phyloP scores from a whole-genome alignment of 92 coral and sea anemone species.

The Porites lobata region DNA sequence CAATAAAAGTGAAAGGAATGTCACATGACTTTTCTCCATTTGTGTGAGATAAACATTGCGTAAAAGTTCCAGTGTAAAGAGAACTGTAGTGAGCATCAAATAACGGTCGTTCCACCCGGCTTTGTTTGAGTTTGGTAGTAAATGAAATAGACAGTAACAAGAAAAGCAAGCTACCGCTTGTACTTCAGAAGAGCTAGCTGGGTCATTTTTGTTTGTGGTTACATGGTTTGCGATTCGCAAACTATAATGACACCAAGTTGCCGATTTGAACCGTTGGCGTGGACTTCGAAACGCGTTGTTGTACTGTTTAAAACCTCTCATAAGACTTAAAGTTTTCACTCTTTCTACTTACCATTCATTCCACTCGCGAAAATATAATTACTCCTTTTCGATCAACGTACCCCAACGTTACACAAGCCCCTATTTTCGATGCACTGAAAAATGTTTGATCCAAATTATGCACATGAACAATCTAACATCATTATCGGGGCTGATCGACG shows the following conservation, averaged over 20 bases:
- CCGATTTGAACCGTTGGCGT: not conserved
- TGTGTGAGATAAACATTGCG: not conserved
- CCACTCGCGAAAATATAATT: not conserved
- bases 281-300: not conserved
- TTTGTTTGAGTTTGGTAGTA: not conserved
- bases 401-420: not conserved
- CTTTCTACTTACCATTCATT: slow-evolving; percentile 6
- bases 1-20: not conserved
- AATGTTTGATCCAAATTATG: not conserved
- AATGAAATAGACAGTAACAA: too few relatives aligned
- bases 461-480: not conserved
- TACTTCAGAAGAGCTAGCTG: not conserved
- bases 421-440: not conserved
- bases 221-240: not conserved
- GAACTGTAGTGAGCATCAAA: not conserved
- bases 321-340: not conserved
- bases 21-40: not conserved
- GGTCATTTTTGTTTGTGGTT: slow-evolving; percentile 1
- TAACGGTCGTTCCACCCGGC: not conserved
- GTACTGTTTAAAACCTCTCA: not conserved
- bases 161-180: not conserved
- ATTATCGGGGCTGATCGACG: not conserved
- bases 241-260: not conserved
- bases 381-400: not conserved
- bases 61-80: not conserved